These are phyloP conservation scores for Tipula confusa DNA, from an alignment of 2,888 invertebrate genomes.

Conservation along the genomic window DNA sequence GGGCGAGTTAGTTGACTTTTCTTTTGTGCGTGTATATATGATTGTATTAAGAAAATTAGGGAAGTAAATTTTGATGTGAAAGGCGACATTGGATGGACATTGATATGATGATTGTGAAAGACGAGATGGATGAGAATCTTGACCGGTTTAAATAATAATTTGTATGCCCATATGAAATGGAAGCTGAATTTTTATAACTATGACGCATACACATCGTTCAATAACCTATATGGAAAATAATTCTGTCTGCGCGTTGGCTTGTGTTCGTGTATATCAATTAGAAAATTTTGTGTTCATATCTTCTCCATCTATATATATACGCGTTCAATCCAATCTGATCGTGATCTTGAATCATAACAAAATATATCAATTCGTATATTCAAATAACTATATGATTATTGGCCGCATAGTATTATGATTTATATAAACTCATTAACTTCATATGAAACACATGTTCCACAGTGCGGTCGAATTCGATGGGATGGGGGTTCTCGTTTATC, in stretches of 20 bases:
- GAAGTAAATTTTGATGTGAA: constrained; percentile 8
- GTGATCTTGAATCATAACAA: constrained; percentile 25
- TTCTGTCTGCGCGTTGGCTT: background rate
- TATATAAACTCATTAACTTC: background rate
- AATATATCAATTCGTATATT: background rate
- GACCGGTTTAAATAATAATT: background rate
- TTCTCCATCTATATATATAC: background rate
- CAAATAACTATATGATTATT: background rate
- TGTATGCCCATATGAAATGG: background rate
- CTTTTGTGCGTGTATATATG: background rate
- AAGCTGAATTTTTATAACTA: background rate
- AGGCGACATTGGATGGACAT: background rate
- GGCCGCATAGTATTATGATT: background rate
- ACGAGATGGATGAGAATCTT: constrained; percentile 12
- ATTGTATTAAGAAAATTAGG: background rate
- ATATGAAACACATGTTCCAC: background rate
- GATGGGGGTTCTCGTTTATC: constrained; percentile 8
- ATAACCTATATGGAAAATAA: background rate
- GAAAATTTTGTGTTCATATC: background rate
- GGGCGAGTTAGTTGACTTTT: background rate
- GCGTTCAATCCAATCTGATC: background rate
- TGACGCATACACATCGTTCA: background rate
- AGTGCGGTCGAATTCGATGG: background rate
- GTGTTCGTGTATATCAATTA: background rate
- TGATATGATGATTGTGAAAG: background rate